Base-by-base conservation (phyloP, 2,888 invertebrate genomes). In the Cantharis nigra region DNA sequence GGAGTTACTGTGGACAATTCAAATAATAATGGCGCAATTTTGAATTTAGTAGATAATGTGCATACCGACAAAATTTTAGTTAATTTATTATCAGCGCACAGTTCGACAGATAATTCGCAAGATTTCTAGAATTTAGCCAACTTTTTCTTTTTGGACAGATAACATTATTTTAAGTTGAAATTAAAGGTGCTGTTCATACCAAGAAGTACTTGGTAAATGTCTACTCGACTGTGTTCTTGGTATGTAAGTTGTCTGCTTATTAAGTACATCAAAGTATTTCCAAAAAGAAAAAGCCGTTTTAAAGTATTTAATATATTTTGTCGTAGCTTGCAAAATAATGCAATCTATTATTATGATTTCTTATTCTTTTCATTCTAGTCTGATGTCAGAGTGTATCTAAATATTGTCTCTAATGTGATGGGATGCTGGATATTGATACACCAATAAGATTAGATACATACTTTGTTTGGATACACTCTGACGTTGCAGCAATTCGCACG, bases 91-190 rank as follows among this genome's bases (percentile, higher is more conserved):
- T 86, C 87, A n/a, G 86, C 84, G 76, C 86, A 87, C 79, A 83
- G 87, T 75, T 84, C 84, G 75, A 85, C 85, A 82, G 88, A 88
- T 80, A 87, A 85, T 80, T 87, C 87, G 10, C 87, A 87, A 79
- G 87, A 87, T 63, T 87, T 87, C 14, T 76, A 76, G 69, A 49
- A 49, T 49, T 49, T 49, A 49, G 49, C 49, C 49, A 49, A 49
- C 49, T 49, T 49, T 49, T 49, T 49, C 49, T 49, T 49, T 49
- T 49, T 49, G 49, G 49, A 49, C 49, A 49, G 49, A n/a, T 49
- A 49, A 49, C 49, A 49, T 49, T 49, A 49, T 49, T 49, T 49
- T 49, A 49, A 49, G n/a, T n/a, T 49, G 2, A n/a, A 49, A 49
- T n/a, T 49, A n/a, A n/a, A n/a, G n/a, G n/a, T n/a, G 33, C 33